Evolutionary conservation across 1,140 invertebrate species (phyloP), one percentile per base, ranked within the genome.

Genomic region (Idris sp.): DNA sequence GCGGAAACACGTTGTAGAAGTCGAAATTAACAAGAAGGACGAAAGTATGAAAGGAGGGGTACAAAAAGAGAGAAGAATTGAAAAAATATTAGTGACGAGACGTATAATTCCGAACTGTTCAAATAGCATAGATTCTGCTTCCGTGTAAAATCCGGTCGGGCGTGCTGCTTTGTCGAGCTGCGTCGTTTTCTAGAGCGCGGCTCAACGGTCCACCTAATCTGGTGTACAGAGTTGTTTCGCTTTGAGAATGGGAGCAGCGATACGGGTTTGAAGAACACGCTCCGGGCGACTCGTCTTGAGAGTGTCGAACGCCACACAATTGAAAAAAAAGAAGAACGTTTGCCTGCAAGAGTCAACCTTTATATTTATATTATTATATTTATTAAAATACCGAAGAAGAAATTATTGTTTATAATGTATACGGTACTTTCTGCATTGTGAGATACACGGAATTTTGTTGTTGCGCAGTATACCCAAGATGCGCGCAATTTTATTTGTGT

Each of bases 211-310:
- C 65, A 33, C 46, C 73, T 76, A 76, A 76, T 76, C 53, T 59
- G 40, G 58, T 61, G 40, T 62, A 62, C 59, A 41, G 54, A 67
- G 54, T 67, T 74, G 73, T 65, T 65, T 69, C 64, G 73, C 65
- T 71, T 69, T 71, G 73, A 61, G 72, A 75, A 75, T 46, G 58
- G 35, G 65, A 71, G 59, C 73, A 69, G n/a, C 56, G 58, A 68
- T 74, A 40, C 53, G 5, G 49, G 25, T 30, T 18, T 36, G 33
- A 51, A 33, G 54, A 67, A 74, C 61, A 36, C 46, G 56, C 64
- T 74, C 36, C 31, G 41, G 68, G 48, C 62, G 49, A 58, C 64
- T 68, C 58, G 48, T 58, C 49, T 68, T 38, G 35, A 31, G 51
- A 69, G 44, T 59, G 65, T 62, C 56, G 56, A 64, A 61, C 41